Base-by-base conservation (phyloP, 2,797 vertebrate genomes). In the Trachops cirrhosus region DNA sequence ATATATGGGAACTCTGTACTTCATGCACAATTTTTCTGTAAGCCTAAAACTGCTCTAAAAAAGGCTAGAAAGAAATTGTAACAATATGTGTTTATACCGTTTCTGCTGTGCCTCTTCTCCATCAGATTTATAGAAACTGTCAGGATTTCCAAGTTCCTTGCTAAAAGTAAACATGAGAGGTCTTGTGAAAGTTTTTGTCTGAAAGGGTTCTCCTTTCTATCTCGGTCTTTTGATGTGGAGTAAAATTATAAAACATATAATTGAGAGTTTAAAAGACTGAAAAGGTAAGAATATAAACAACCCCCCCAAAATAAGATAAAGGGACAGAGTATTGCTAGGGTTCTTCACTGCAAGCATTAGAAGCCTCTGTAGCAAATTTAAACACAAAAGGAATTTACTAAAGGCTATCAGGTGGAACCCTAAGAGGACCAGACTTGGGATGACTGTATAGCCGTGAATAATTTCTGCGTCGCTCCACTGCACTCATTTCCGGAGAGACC, bases 121-220 rank as follows among this genome's bases (percentile, higher is more conserved):
- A 12, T 87, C 9, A 46, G 24, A 79, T 84, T 84, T 84, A 67
- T 84, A 83, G 37, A 84, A 86, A 74, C 22, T 57, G 2, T 57
- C 2, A 62, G 26, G n/a, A 77, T 78, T 95, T 92, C 19, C 24
- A 19, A 39, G 2, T 84, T 87, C 24, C 32, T 89, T 89, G 9
- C 62, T 94, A 92, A 83, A 95, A 62, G 78, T 77, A 95, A 94
- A 41, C 37, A n/a, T 54, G 39, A 93, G 77, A 79, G 50, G 3
- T 54, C 32, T 75, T 95, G 87, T 64, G 39, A 80, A 46, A 50
- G 24, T 62, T 93, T 93, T 91, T 86, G n/a, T 93, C 52, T 89
- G 22, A 59, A 34, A 86, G 48, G 4, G 29, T 39, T n/a, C 22
- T 82, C 16, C 48, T 97, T 70, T 44, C 44, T 89, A 14, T 78